Evolutionary conservation across 2,888 invertebrate genomes (phyloP).

Genomic region (Meteorus colon): DNA sequence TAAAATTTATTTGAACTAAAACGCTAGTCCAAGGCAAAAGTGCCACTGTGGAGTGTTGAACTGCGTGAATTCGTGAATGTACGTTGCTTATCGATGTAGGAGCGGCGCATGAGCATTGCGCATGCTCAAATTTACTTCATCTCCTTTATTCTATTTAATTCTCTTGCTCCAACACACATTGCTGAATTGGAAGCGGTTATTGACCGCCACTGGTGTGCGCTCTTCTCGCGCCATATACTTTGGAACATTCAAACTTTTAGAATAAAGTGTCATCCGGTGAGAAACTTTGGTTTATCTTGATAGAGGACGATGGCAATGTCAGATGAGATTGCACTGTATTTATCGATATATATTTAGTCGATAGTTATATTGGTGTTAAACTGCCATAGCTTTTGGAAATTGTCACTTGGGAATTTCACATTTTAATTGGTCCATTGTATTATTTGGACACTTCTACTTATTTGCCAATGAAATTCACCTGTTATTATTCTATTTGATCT

Average conservation of each 20-base stretch:
- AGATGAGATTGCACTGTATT: neutral
- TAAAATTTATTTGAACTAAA: conserved; percentile 26
- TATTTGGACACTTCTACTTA: too few species aligned
- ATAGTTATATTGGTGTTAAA: neutral
- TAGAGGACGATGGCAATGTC: conserved; percentile 12
- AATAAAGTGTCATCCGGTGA: conserved; percentile 23
- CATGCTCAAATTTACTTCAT: conserved; percentile 27
- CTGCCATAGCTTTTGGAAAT: too few species aligned
- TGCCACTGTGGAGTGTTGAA: conserved; percentile 62
- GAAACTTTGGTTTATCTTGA: conserved; percentile 22
- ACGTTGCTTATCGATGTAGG: conserved; percentile 36
- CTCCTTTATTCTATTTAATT: neutral
- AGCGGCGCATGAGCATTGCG: conserved; percentile 9
- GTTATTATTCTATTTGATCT: too few species aligned
- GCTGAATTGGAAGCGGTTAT: conserved; percentile 15
- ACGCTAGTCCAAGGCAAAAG: conserved; percentile 45
- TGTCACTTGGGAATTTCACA: too few species aligned
- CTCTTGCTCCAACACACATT: neutral
- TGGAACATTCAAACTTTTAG: conserved; percentile 32
- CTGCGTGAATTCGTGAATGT: conserved; percentile 55
- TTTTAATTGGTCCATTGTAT: too few species aligned
- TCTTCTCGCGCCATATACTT: conserved; percentile 23
- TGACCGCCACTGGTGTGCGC: conserved; percentile 31
- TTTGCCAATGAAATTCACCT: too few species aligned
- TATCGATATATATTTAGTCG: neutral